These are phyloP conservation scores for Patella caerulea DNA, from an alignment of 2,888 invertebrate genomes.

Conservation along the genomic window DNA sequence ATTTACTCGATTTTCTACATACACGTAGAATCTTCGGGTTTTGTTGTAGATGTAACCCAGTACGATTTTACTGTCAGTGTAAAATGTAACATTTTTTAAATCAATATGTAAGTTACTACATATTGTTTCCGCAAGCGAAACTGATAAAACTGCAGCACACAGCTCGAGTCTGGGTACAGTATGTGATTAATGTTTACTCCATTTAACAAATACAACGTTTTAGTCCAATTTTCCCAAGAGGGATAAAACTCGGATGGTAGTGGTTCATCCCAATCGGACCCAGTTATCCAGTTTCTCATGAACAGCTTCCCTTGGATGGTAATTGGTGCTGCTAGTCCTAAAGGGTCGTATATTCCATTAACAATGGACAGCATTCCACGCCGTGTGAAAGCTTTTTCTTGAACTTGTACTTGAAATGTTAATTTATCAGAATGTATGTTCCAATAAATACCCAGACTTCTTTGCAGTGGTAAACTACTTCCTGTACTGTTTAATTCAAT, in stretches of 20 bases:
- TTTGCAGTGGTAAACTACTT: constrained; percentile 21
- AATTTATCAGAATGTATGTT: constrained; percentile 16
- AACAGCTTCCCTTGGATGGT: not conserved
- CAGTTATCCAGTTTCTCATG: not conserved
- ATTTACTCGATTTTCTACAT: constrained; percentile 12
- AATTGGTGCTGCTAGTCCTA: not conserved
- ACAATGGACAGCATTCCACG: constrained; percentile 20
- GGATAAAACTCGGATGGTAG: not conserved
- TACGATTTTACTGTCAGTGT: constrained; percentile 21
- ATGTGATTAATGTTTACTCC: not conserved
- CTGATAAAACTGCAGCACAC: constrained; percentile 24
- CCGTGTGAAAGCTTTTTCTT: constrained; percentile 18
- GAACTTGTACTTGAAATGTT: constrained; percentile 4
- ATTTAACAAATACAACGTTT: not conserved
- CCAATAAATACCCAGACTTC: constrained; percentile 28
- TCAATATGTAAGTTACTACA: not conserved
- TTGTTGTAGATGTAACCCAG: constrained; percentile 19
- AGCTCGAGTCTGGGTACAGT: constrained; percentile 28
- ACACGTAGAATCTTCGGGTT: constrained; percentile 17
- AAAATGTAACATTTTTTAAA: not conserved
- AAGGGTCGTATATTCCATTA: not conserved
- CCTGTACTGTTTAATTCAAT: constrained; percentile 18
- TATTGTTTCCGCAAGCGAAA: constrained; percentile 13
- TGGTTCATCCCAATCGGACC: not conserved
- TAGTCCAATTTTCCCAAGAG: not conserved